Percentiles rank a stretch among this genome's conserved stretches.
Conservation (phyloP, 2,888 invertebrate genomes). For the Megastigmus dorsalis region DNA sequence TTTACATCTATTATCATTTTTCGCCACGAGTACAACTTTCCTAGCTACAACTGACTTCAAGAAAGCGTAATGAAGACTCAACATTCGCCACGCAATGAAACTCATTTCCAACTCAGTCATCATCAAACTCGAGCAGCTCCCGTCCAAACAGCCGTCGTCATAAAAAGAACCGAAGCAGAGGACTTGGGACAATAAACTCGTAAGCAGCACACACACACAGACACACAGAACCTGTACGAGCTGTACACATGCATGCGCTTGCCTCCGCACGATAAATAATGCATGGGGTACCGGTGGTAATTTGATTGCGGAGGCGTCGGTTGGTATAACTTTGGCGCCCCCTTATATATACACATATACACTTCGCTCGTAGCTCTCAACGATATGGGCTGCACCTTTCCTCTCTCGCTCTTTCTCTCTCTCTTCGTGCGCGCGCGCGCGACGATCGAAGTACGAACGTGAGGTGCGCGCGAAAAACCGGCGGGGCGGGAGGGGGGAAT, state of each 20-base stretch:
- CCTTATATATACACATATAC: too few species aligned
- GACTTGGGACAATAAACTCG: conserved; percentile 33
- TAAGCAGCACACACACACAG: neutral
- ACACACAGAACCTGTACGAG: neutral
- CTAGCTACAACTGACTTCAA: too few species aligned
- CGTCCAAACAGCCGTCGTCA: too few species aligned
- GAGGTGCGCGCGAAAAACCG: conserved; percentile 38
- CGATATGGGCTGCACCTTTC: neutral
- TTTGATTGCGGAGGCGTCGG: conserved; percentile 72
- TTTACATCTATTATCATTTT: too few species aligned
- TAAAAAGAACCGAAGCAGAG: conserved; percentile 25
- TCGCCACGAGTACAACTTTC: too few species aligned
- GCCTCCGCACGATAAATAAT: conserved; percentile 23
- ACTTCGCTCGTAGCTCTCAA: too few species aligned
- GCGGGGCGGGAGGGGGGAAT: too few species aligned
- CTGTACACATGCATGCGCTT: neutral
- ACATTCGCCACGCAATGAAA: too few species aligned
- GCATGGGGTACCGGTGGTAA: conserved; percentile 53
- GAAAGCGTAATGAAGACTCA: too few species aligned
- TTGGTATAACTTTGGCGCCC: conserved; percentile 59
- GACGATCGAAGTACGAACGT: conserved; percentile 21
- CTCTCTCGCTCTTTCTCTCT: too few species aligned
- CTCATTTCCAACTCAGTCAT: too few species aligned
- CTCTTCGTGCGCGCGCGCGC: neutral
- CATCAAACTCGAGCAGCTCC: too few species aligned